Evolutionary conservation across 2,888 invertebrate species (phyloP).

Genomic region (Parnassius glacialis): DNA sequence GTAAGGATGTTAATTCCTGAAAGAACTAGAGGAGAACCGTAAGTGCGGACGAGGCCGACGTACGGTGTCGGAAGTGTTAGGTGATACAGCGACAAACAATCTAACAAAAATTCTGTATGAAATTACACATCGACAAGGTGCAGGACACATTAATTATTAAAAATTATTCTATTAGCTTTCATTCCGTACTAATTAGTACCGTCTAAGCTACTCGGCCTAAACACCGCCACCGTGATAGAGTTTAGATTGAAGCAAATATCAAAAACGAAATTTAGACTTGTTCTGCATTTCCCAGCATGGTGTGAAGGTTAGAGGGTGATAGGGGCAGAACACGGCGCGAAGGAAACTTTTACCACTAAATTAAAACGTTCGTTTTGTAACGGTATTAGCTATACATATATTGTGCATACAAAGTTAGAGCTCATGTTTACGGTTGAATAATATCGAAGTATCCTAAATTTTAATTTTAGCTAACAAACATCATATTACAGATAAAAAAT

Average conservation of each 20-base stretch:
- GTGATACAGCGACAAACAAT: conserved; percentile 78
- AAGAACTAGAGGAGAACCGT: conserved; percentile 67
- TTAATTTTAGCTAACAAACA: too few relatives aligned
- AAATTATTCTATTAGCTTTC: conserved; percentile 69
- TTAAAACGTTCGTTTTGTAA: too few relatives aligned
- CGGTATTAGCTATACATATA: too few relatives aligned
- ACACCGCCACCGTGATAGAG: conserved; percentile 77
- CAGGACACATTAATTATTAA: conserved; percentile 68
- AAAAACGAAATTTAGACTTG: conserved; percentile 82
- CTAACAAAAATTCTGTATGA: conserved; percentile 73
- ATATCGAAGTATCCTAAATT: too few relatives aligned
- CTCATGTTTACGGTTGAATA: too few relatives aligned
- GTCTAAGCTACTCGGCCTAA: conserved; percentile 74
- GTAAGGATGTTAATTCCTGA: conserved; percentile 70
- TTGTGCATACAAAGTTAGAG: too few relatives aligned
- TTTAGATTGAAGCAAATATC: conserved; percentile 74
- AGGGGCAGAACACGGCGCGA: conserved; percentile 65
- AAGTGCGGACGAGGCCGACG: conserved; percentile 57
- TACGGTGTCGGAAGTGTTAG: conserved; percentile 66
- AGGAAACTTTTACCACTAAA: conserved; percentile 55
- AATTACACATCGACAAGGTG: conserved; percentile 66
- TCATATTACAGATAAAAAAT: too few relatives aligned
- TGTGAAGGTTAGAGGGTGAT: conserved; percentile 47
- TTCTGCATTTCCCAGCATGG: conserved; percentile 69
- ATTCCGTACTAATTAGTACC: conserved; percentile 72